Percentiles rank a stretch among this genome's conserved stretches.
phyloP scores from a whole-genome alignment of 2,888 invertebrate species.

The Pollenia griseotomentosa region DNA sequence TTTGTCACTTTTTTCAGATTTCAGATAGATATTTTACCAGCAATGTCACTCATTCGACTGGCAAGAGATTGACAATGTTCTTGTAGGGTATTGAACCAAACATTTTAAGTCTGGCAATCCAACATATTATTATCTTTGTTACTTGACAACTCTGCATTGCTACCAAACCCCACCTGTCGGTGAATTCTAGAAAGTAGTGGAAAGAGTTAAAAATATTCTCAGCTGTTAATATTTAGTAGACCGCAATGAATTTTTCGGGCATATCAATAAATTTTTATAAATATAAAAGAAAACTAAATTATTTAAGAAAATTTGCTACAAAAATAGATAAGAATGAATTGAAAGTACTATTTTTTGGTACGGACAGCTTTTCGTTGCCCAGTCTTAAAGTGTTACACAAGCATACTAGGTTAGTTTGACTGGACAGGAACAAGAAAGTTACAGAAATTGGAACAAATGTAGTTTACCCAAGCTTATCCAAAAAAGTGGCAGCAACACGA shows the following conservation, averaged over 20 bases:
- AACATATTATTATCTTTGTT: too few species aligned
- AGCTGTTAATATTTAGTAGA: conserved; percentile 33
- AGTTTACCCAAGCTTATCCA: too few species aligned
- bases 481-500: too few species aligned
- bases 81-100: too few species aligned
- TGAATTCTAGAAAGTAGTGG: too few species aligned
- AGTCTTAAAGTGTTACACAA: conserved; percentile 89
- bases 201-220: neutral
- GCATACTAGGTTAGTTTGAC: conserved; percentile 83
- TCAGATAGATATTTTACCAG: too few species aligned
- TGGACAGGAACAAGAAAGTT: neutral
- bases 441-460: conserved; percentile 78
- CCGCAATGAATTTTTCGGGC: conserved; percentile 41
- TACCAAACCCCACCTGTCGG: too few species aligned
- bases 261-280: conserved; percentile 77
- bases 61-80: too few species aligned
- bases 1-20: too few species aligned
- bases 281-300: conserved; percentile 80
- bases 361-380: conserved; percentile 91
- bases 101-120: too few species aligned
- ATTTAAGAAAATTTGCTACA: conserved; percentile 30
- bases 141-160: too few species aligned
- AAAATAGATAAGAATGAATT: conserved; percentile 62
- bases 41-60: too few species aligned
- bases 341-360: conserved; percentile 93